Evolutionary conservation across 2,113 vertebrate species (phyloP), one percentile per base, ranked within the genome.

Genomic region (Atractosteus spatula): DNA sequence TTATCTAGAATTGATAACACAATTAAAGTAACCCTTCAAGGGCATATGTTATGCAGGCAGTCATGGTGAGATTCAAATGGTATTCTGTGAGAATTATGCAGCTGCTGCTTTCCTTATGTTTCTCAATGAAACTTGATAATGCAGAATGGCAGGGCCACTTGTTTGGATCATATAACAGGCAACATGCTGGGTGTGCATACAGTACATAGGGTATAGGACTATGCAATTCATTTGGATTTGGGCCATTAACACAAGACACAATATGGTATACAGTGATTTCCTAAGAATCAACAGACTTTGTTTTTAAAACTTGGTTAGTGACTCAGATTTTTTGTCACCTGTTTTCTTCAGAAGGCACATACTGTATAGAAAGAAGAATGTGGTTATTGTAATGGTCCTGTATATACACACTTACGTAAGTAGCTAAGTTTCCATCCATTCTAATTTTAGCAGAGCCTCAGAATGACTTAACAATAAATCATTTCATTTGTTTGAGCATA

Each of bases 51-150:
- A 57, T 55, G 29, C 6, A 11, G 54, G 64, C 7, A 43, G 55
- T 41, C 14, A 45, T 29, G 16, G 59, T 13, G 67, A 41, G 8
- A 63, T 42, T n/a, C 3, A 72, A 62, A 42, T 29, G 8, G 3
- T 41, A 70, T 76, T 70, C 71, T 76, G 56, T 68, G 70, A 57
- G 72, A 79, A 76, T 70, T 43, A 77, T 71, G 81, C 78, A 86
- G 83, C 81, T 88, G 82, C 63, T 67, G 65, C 71, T 71, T 72
- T 68, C 59, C 72, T 82, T 73, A 71, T 62, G 55, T 78, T 80
- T 83, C 83, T 69, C 8, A 8, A 64, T 79, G 86, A 87, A 90
- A 90, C 76, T 59, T 55, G 78, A 89, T 83, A 79, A 44, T 29
- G 12, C 43, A 66, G 4, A 14, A n/a, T 43, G 70, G 64, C 54